Evolutionary conservation across 1,140 invertebrate species (phyloP).

Genomic region (Aphidius gifuensis): DNA sequence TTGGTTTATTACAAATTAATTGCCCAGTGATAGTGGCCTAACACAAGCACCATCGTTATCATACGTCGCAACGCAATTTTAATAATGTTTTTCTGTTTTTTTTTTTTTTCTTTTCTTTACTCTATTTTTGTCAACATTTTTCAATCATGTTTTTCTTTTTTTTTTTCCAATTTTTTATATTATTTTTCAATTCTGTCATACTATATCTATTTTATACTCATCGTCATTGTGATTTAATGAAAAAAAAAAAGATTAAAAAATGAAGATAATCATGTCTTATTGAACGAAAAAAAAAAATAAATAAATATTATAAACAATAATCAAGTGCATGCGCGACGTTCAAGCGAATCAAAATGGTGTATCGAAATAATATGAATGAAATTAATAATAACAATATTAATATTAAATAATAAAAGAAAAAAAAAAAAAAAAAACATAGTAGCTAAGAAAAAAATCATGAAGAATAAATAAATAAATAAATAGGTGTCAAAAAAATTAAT

Average conservation of each 20-base stretch:
- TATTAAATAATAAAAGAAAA: slow-evolving; percentile 9
- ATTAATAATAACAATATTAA: slow-evolving; percentile 15
- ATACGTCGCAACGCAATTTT: not conserved
- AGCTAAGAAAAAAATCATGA: not conserved
- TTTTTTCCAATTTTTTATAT: too few species aligned
- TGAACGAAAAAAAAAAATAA: not conserved
- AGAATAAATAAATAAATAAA: slow-evolving; percentile 9
- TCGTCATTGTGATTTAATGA: slow-evolving; percentile 6
- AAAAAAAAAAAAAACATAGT: not conserved
- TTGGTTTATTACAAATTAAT: slow-evolving; percentile 28
- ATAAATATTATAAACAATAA: not conserved
- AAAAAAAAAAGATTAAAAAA: not conserved
- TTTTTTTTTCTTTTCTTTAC: not conserved
- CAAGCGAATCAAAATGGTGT: slow-evolving; percentile 13
- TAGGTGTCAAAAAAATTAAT: not conserved
- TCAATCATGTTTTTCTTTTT: too few species aligned
- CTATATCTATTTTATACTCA: too few species aligned
- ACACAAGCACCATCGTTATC: slow-evolving; percentile 8
- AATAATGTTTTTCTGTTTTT: not conserved
- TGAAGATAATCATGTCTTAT: not conserved
- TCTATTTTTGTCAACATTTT: too few species aligned
- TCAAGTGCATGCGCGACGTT: slow-evolving; percentile 8
- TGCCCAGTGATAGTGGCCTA: slow-evolving; percentile 22
- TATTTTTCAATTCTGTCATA: too few species aligned
- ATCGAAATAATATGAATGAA: slow-evolving; percentile 5